phyloP scores from a whole-genome alignment of 1,140 invertebrate genomes.

The Drosophila erecta region DNA sequence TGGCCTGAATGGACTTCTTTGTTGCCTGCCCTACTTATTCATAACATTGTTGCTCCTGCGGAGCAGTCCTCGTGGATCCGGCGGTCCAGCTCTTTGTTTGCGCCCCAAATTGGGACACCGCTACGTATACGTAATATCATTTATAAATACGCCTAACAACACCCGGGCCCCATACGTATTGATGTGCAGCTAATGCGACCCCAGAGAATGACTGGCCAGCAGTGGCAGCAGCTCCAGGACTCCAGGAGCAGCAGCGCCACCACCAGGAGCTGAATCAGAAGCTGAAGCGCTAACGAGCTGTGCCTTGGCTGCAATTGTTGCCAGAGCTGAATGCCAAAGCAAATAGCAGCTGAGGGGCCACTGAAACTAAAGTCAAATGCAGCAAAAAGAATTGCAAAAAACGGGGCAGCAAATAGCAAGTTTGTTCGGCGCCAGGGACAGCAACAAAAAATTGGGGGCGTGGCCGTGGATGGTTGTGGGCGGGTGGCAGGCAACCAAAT shows the following conservation, averaged over 20 bases:
- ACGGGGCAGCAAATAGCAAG: slow-evolving; percentile 34
- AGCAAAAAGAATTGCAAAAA: slow-evolving; percentile 51
- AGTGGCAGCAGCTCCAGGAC: not conserved
- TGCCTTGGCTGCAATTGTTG: slow-evolving; percentile 82
- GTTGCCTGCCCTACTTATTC: slow-evolving; percentile 11
- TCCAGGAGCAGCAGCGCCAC: not conserved
- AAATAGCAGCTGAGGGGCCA: slow-evolving; percentile 75
- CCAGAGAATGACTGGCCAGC: slow-evolving; percentile 65
- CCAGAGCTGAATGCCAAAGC: slow-evolving; percentile 80
- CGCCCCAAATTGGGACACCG: slow-evolving; percentile 67
- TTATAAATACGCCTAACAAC: slow-evolving; percentile 81
- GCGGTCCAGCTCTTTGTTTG: slow-evolving; percentile 52
- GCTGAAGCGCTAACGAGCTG: slow-evolving; percentile 73
- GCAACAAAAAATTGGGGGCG: not conserved
- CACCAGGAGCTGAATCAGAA: slow-evolving; percentile 12
- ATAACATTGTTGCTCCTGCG: slow-evolving; percentile 4
- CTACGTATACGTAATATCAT: slow-evolving; percentile 72
- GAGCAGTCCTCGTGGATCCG: slow-evolving; percentile 11
- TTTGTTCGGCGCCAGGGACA: slow-evolving; percentile 39
- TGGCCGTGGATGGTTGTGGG: not conserved
- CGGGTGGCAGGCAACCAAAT: slow-evolving; percentile 57
- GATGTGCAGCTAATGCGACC: slow-evolving; percentile 80
- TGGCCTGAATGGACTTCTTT: slow-evolving; percentile 11
- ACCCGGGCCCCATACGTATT: slow-evolving; percentile 48
- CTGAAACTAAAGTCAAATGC: slow-evolving; percentile 77